These are phyloP conservation scores for Notiomystis cincta DNA, from an alignment of 2,113 vertebrate species.

Conservation along the genomic window DNA sequence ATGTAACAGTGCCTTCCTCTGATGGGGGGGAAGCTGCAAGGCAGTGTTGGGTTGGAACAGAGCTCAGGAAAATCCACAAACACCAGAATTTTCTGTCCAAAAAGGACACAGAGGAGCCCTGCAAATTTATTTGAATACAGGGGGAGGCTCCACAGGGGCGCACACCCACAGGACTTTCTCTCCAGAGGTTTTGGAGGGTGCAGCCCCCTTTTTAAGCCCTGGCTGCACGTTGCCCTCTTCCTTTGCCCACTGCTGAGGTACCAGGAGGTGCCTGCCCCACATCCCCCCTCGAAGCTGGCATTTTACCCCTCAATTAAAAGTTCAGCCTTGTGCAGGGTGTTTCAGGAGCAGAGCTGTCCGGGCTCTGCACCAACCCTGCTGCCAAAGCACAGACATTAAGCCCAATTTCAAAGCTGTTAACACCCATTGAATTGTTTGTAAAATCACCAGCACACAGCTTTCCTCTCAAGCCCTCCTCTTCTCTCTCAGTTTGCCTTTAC, in stretches of 20 bases:
- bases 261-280: background rate
- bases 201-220: background rate
- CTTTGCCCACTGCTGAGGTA: background rate
- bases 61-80: background rate
- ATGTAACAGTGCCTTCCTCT: background rate
- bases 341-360: background rate
- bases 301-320: background rate
- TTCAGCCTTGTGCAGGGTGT: background rate
- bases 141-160: background rate
- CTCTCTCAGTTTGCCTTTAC: background rate
- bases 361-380: background rate
- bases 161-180: background rate
- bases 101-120: background rate
- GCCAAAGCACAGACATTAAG: rapidly evolving
- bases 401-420: rapidly evolving
- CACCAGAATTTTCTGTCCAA: background rate
- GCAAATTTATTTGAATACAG: background rate
- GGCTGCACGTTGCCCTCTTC: background rate
- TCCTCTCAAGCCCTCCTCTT: background rate
- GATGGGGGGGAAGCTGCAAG: background rate
- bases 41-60: background rate
- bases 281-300: too few species aligned
- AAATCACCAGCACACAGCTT: background rate
- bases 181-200: rapidly evolving
- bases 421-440: background rate